These are phyloP conservation scores for Riptortus pedestris DNA, from an alignment of 1,140 invertebrate species.

Conservation along the genomic window DNA sequence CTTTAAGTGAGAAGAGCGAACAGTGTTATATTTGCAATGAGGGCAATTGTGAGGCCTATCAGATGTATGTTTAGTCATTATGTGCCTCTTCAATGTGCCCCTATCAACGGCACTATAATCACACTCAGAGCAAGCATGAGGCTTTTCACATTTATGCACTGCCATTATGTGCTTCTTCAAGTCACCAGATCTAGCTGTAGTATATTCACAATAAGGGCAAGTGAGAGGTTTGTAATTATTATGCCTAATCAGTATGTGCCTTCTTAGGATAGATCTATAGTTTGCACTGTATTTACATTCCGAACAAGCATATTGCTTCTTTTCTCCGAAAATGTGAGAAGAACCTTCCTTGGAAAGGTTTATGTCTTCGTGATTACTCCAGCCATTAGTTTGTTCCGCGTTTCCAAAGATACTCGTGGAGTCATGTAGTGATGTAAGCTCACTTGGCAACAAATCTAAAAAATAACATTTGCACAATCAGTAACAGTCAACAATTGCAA, in stretches of 20 bases:
- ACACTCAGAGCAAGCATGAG: neutral
- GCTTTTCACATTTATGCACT: neutral
- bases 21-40: neutral
- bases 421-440: too few relatives aligned
- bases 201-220: neutral
- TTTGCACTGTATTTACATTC: neutral
- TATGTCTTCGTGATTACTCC: too few relatives aligned
- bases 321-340: too few relatives aligned
- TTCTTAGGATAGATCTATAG: neutral
- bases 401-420: too few relatives aligned
- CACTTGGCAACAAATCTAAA: too few relatives aligned
- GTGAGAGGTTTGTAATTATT: neutral
- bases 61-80: neutral
- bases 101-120: neutral
- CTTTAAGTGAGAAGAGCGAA: neutral
- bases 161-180: neutral
- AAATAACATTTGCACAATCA: too few relatives aligned
- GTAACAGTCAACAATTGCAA: too few relatives aligned
- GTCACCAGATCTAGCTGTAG: neutral
- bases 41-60: constrained; percentile 2
- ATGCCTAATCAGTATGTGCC: neutral
- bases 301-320: too few relatives aligned
- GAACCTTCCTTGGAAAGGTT: too few relatives aligned
- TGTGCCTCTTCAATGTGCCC: neutral
- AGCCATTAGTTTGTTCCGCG: too few relatives aligned